phyloP scores from a whole-genome alignment of 2,113 vertebrate genomes.

The Rhodinocichla rosea region DNA sequence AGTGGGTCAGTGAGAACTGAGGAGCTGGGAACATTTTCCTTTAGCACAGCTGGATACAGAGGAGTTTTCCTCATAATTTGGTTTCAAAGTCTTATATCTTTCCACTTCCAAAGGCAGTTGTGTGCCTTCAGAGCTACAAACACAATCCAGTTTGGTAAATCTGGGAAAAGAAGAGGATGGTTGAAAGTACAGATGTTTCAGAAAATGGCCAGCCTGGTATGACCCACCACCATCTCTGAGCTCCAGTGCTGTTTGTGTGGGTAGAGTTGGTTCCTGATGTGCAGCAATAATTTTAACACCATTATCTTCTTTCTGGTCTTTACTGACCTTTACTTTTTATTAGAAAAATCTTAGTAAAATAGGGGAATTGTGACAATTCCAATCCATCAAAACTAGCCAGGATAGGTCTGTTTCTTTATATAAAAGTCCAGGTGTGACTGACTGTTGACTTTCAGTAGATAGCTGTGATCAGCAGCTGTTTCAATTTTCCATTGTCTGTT shows the following conservation, averaged over 20 bases:
- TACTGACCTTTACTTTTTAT: too few relatives aligned
- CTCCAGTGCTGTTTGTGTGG: not conserved
- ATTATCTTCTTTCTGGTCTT: not conserved
- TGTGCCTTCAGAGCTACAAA: not conserved
- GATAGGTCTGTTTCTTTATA: not conserved
- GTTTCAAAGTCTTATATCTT: not conserved
- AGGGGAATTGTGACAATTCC: not conserved
- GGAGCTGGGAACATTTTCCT: not conserved
- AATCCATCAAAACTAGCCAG: not conserved
- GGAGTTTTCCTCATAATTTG: not conserved
- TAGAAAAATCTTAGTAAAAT: not conserved
- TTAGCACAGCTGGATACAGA: not conserved
- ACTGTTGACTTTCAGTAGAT: not conserved
- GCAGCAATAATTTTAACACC: not conserved
- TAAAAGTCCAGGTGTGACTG: not conserved
- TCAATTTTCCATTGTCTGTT: not conserved
- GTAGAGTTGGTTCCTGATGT: not conserved
- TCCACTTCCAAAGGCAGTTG: not conserved
- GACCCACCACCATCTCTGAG: not conserved
- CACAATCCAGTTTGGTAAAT: not conserved
- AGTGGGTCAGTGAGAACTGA: not conserved
- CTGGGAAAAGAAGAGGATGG: not conserved
- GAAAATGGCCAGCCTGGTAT: not conserved
- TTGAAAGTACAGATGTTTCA: not conserved
- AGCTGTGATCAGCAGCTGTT: not conserved